Evolutionary conservation across 2,797 vertebrate species (phyloP), one percentile per base, ranked within the genome.

Genomic region (Sebastes reedi): DNA sequence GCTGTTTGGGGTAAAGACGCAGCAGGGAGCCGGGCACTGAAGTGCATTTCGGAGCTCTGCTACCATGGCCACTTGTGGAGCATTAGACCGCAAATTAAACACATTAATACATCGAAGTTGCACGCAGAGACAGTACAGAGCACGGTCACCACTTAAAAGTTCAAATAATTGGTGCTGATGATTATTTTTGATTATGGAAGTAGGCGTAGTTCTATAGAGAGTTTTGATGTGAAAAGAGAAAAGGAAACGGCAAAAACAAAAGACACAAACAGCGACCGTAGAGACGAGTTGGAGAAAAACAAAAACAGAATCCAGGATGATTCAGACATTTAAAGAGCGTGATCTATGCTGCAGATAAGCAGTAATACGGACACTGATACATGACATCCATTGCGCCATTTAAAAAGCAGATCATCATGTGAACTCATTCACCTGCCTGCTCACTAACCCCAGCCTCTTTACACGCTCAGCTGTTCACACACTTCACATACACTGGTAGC

Each of bases 381-480:
- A 25, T 8, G 68, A 42, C 22, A 73, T 75, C 60, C 25, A 25
- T 27, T 54, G 36, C 56, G 16, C 7, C 0, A 2, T 39, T 32
- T 54, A 58, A 75, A 75, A 61, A 62, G 8, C 67, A 1, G 54
- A 72, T 22, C 29, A 68, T 73, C 12, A 71, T 14, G 25, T 64
- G 30, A 80, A 77, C 73, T 65, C 59, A 5, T 22, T 84, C 67
- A 89, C 72, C 81, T 75, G 58, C 56, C 32, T 67, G 18, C 50
- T 58, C 54, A n/a, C 59, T 36, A 27, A 36, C 20, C 11, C 5
- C 39, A 4, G 14, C 54, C 54, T 46, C 79, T 25, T 8, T 3
- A 5, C n/a, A 29, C 68, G 9, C 79, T 42, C 68, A 73, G 64
- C 78, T 74, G 71, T 67, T 69, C 66, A 77, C 77, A 67, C 24